Base-by-base conservation (phyloP, 2,888 invertebrate species). In the Pollenia griseotomentosa region DNA sequence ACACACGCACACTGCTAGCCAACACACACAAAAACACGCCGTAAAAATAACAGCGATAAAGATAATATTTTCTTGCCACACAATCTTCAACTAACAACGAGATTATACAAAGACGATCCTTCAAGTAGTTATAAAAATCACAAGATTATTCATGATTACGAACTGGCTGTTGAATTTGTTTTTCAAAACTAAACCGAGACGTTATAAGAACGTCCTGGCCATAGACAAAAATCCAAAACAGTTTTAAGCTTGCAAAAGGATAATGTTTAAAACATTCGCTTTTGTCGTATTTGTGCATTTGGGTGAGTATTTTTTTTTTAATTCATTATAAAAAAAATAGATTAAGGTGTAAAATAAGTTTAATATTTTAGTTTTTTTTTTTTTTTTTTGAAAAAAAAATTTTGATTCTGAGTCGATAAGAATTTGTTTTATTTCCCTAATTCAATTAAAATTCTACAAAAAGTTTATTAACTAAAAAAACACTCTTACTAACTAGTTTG, bases 281-380 rank as follows among this genome's bases (percentile, higher is more conserved):
- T 89, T 91, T 88, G 90, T 91, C 89, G 88, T 91, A 68, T 89
- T 90, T 88, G 90, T 91, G 89, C 91, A 90, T 88, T 88, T 90
- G 83, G 89, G 89, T 89, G 83, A 89, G 89, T 86, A 12, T 42
- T 7, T 42, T n/a, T n/a, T 57, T 68, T 40, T 0, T 14, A 40
- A 16, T 8, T n/a, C 12, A 6, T 68, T 11, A 51, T 23, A 5
- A 42, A 12, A 44, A 63, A 46, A 0, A 14, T 2, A 23, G 23
- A 19, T 57, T 23, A 0, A 57, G 7, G 19, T 19, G 12, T 46
- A 46, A n/a, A 16, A 53, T 23, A 33, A 51, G 8, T n/a, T 71
- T 23, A 7, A n/a, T n/a, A n/a, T n/a, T n/a, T n/a, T n/a, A n/a
- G n/a, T 10, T 10, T 48, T 48, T 48, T 42, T 9, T 14, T 23